A percentile compares a stretch with the other conserved stretches of the same genome.
These are phyloP conservation scores for Opisthocomus hoazin DNA, from an alignment of 2,113 vertebrate genomes.

Conservation along the genomic window DNA sequence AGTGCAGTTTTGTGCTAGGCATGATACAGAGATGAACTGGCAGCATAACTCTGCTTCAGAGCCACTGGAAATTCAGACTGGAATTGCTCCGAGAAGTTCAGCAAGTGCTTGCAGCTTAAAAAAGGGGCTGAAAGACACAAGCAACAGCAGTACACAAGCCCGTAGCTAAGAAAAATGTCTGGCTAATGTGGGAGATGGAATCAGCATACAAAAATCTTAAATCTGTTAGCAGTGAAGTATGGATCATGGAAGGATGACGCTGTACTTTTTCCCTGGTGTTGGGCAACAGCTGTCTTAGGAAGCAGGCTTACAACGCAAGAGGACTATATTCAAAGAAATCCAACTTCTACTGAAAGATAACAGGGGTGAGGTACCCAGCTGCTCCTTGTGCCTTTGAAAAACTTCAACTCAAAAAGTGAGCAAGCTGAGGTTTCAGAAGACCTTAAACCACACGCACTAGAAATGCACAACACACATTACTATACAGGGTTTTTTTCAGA, in stretches of 20 bases:
- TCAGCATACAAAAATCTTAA: not conserved
- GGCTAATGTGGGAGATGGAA: not conserved
- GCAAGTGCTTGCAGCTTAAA: not conserved
- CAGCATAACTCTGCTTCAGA: not conserved
- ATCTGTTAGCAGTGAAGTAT: not conserved
- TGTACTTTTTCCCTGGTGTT: not conserved
- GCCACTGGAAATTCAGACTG: not conserved
- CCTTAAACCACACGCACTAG: not conserved
- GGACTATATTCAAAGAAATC: not conserved
- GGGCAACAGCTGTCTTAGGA: not conserved
- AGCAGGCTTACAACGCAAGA: not conserved
- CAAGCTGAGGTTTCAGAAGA: not conserved
- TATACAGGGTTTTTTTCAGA: not conserved
- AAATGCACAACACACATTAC: not conserved
- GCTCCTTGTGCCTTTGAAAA: not conserved
- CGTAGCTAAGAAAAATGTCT: not conserved
- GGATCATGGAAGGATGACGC: not conserved
- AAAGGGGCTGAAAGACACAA: not conserved
- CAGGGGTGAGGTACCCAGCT: not conserved
- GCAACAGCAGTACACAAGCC: not conserved
- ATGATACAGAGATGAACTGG: not conserved
- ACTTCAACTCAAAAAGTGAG: not conserved
- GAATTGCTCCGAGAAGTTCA: not conserved
- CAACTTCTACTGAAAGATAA: not conserved
- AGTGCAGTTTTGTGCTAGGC: constrained; percentile 15